Evolutionary conservation across 2,113 vertebrate species (phyloP).

Genomic region (Lipophrys pholis): DNA sequence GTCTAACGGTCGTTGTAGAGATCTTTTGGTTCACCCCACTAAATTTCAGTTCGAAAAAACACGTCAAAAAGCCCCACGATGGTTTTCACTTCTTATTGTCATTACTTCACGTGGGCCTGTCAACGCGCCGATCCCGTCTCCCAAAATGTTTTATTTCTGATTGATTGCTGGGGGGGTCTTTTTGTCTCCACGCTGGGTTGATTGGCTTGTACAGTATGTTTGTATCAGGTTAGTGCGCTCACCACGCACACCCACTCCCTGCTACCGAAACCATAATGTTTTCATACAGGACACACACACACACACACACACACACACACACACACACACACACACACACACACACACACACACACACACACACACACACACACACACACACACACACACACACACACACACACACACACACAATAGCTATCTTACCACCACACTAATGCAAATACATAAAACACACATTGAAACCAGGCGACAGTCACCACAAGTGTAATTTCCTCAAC

Average conservation of each 20-base stretch:
- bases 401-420: neutral
- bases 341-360: constrained; percentile 4
- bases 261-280: constrained; percentile 67
- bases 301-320: neutral
- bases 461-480: neutral
- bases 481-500: neutral
- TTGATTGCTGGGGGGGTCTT: neutral
- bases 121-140: neutral
- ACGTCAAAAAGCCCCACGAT: too few species aligned
- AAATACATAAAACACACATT: neutral
- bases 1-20: too few species aligned
- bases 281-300: constrained; percentile 37
- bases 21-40: too few species aligned
- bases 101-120: too few species aligned
- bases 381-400: constrained; percentile 4
- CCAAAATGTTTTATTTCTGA: neutral
- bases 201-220: constrained; percentile 42
- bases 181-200: constrained; percentile 4
- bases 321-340: neutral
- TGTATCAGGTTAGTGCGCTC: constrained; percentile 50
- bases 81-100: too few species aligned
- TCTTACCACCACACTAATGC: neutral
- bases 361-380: neutral
- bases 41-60: too few species aligned
- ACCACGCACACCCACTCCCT: constrained; percentile 37